These are phyloP conservation scores for Calephelis virginiensis DNA, from an alignment of 1,140 invertebrate genomes.

Conservation along the genomic window DNA sequence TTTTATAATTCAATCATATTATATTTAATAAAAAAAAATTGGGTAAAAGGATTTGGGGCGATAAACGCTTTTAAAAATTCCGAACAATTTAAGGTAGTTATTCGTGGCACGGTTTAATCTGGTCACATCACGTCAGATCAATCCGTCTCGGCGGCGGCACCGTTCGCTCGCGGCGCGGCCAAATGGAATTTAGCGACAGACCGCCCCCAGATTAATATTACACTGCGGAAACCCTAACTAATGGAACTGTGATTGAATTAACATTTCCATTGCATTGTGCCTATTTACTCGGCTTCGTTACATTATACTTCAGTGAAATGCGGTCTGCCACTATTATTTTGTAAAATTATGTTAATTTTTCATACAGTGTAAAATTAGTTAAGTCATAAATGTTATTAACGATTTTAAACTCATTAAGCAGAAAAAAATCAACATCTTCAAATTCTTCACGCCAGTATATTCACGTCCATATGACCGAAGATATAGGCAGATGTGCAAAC, in stretches of 20 bases:
- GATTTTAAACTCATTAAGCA: too few relatives aligned
- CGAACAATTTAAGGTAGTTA: slow-evolving; percentile 28
- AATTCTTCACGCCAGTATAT: too few relatives aligned
- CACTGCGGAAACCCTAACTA: slow-evolving; percentile 55
- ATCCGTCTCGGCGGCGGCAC: slow-evolving; percentile 45
- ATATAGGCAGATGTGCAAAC: too few relatives aligned
- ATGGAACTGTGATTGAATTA: slow-evolving; percentile 65
- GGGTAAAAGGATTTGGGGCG: too few relatives aligned
- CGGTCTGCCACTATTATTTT: not conserved
- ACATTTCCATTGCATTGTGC: slow-evolving; percentile 46
- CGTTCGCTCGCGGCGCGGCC: slow-evolving; percentile 43
- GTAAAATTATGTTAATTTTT: not conserved
- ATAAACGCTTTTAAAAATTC: slow-evolving; percentile 6
- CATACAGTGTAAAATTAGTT: not conserved
- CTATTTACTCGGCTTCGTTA: slow-evolving; percentile 1
- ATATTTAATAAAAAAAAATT: too few relatives aligned
- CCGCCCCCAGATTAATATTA: slow-evolving; percentile 63
- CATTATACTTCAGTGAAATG: not conserved
- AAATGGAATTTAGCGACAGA: slow-evolving; percentile 68
- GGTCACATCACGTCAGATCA: slow-evolving; percentile 45
- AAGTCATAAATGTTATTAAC: too few relatives aligned
- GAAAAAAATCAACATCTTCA: too few relatives aligned
- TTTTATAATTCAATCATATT: too few relatives aligned
- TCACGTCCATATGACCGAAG: too few relatives aligned
- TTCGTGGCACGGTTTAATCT: slow-evolving; percentile 36